A percentile compares a stretch with the other conserved stretches of the same genome.
These are phyloP conservation scores for Rhinichthys klamathensis DNA, from an alignment of 2,113 vertebrate genomes.

Conservation along the genomic window DNA sequence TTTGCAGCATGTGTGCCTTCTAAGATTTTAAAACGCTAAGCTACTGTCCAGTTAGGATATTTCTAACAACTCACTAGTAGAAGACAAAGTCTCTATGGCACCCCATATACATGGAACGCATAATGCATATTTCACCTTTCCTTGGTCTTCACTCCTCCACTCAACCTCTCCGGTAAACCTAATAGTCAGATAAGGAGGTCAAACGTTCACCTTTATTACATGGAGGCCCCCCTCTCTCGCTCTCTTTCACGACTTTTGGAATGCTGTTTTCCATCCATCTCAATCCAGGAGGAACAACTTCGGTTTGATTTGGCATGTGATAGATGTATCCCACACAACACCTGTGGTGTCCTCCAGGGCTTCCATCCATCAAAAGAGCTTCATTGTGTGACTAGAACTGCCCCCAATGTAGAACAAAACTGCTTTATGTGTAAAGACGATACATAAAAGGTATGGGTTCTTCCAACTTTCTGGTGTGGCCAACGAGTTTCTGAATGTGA, in stretches of 20 bases:
- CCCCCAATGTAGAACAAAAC: slow-evolving; percentile 46
- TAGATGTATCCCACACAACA: slow-evolving; percentile 77
- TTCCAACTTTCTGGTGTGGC: slow-evolving; percentile 46
- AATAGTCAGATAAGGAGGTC: slow-evolving; percentile 52
- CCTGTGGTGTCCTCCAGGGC: slow-evolving; percentile 68
- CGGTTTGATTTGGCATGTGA: slow-evolving; percentile 76
- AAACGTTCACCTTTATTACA: slow-evolving; percentile 52
- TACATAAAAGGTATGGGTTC: slow-evolving; percentile 36
- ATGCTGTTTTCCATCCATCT: slow-evolving; percentile 77
- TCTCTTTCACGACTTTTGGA: slow-evolving; percentile 65
- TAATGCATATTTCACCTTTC: slow-evolving; percentile 48
- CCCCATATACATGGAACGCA: slow-evolving; percentile 18
- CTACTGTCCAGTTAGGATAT: background rate
- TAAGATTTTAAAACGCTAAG: background rate
- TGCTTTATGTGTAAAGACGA: slow-evolving; percentile 32
- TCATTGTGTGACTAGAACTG: slow-evolving; percentile 55
- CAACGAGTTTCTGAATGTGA: slow-evolving; percentile 49
- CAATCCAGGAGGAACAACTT: slow-evolving; percentile 69
- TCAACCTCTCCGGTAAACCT: slow-evolving; percentile 22
- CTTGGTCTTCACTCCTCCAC: slow-evolving; percentile 28
- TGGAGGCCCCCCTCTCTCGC: slow-evolving; percentile 39
- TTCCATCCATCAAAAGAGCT: slow-evolving; percentile 66
- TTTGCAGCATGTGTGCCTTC: background rate
- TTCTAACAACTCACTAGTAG: background rate
- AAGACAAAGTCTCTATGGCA: background rate